Evolutionary conservation across 2,797 vertebrate species (phyloP).

Genomic region (Tarsius wallacei): DNA sequence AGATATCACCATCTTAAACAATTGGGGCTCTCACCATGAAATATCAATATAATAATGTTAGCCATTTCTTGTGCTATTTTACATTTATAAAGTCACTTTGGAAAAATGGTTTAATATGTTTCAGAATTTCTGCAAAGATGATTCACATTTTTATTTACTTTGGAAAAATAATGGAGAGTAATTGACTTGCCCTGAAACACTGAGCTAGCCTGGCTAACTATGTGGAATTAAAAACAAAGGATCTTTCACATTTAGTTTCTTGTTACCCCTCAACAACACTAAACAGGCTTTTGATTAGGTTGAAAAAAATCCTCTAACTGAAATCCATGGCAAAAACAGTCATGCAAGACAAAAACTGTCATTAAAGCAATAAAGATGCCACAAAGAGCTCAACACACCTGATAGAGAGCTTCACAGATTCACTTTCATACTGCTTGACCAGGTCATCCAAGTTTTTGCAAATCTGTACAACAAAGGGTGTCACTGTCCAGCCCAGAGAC

Average conservation of each 20-base stretch:
- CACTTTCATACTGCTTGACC: constrained; percentile 96
- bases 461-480: constrained; percentile 96
- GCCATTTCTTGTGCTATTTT: neutral
- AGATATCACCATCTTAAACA: neutral
- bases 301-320: neutral
- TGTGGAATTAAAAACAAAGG: neutral
- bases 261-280: neutral
- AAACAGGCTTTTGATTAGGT: neutral
- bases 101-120: neutral
- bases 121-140: neutral
- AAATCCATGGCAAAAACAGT: too few relatives aligned
- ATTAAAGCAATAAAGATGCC: fast-evolving
- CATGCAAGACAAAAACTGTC: neutral
- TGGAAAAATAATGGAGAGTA: neutral
- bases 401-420: constrained; percentile 91
- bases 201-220: neutral
- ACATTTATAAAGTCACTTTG: neutral
- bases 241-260: too few relatives aligned
- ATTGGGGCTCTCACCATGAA: neutral
- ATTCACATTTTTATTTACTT: constrained; percentile 50
- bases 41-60: neutral
- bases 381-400: constrained; percentile 90
- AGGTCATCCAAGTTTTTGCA: constrained; percentile 98
- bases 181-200: neutral
- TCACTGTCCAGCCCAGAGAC: constrained; percentile 96